phyloP scores from a whole-genome alignment of 2,797 vertebrate genomes.

The Acrocephalus scirpaceus region DNA sequence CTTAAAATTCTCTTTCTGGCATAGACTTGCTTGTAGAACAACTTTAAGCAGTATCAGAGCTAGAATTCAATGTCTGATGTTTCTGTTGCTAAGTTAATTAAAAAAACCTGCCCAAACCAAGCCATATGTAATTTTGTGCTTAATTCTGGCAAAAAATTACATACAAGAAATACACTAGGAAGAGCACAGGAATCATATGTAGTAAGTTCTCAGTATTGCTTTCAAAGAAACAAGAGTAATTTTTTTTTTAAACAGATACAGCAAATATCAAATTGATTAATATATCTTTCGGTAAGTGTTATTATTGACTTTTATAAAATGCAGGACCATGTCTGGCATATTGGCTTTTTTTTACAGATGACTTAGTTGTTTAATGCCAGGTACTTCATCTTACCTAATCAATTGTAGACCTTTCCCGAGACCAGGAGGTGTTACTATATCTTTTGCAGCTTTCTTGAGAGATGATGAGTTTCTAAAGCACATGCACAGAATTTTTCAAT shows the following conservation, averaged over 20 bases:
- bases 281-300: background rate
- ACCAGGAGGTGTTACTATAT: fast-evolving
- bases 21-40: background rate
- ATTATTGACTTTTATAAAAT: background rate
- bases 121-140: background rate
- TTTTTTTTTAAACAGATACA: background rate
- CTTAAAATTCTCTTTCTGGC: background rate
- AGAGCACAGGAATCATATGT: background rate
- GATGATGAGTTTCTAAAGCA: background rate
- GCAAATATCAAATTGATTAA: background rate
- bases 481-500: background rate
- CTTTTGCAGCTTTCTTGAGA: background rate
- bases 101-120: background rate
- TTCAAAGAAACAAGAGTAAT: background rate
- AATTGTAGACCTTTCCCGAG: background rate
- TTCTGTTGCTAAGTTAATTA: background rate
- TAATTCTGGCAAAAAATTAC: background rate
- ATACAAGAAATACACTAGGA: background rate
- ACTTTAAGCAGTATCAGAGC: background rate
- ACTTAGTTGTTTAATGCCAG: background rate
- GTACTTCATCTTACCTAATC: background rate
- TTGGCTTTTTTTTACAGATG: background rate
- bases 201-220: background rate
- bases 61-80: background rate
- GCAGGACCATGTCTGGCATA: background rate